A percentile compares a stretch with the other conserved stretches of the same genome.
Evolutionary conservation across 2,113 vertebrate genomes (phyloP).

Genomic region (Lepidiolamprologus cunningtoni): DNA sequence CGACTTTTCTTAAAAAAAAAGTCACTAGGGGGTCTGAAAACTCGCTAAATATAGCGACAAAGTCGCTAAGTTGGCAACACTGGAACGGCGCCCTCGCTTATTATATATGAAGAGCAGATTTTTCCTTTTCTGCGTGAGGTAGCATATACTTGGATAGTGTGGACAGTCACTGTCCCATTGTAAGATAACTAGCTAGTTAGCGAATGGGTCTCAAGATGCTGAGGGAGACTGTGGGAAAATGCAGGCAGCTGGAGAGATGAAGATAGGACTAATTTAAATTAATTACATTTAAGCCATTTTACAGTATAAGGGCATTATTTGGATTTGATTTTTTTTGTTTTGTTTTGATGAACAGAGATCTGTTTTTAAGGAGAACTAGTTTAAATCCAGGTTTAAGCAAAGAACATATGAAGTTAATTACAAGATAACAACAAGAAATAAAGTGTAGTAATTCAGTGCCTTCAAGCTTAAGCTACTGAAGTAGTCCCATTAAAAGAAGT

Average conservation of each 20-base stretch:
- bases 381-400: background rate
- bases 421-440: background rate
- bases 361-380: background rate
- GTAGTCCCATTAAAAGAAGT: background rate
- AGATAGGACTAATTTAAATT: background rate
- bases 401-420: background rate
- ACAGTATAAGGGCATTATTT: background rate
- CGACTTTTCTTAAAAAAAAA: no score
- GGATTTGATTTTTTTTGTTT: background rate
- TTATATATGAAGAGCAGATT: background rate
- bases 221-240: background rate
- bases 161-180: background rate
- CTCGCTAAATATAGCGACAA: no score
- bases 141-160: background rate
- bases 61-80: no score
- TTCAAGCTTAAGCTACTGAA: background rate
- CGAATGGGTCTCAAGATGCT: background rate
- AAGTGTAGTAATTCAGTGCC: background rate
- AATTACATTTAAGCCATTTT: background rate
- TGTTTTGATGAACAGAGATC: background rate
- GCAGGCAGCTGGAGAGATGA: background rate
- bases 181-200: background rate
- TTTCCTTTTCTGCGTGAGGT: background rate
- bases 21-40: no score
- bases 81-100: rapidly evolving